Base-by-base conservation (phyloP, 2,113 vertebrate genomes). In the Plestiodon gilberti region DNA sequence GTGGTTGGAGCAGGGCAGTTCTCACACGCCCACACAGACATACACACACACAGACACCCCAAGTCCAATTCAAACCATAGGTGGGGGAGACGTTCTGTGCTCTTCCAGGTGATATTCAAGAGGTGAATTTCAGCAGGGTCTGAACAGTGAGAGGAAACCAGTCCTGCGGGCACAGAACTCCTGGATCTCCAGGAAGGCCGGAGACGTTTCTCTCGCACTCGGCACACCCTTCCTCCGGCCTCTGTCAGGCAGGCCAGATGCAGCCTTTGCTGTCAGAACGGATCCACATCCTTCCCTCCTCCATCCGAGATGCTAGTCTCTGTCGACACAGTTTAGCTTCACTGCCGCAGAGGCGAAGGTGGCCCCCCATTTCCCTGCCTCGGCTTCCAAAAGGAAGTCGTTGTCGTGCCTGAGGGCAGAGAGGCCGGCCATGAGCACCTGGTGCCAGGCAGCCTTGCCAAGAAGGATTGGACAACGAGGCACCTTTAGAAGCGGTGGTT, bases 1-100 rank as follows among this genome's bases (percentile, higher is more conserved):
- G 18, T 65, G 0, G 13, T 28, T 71, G n/a, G 1, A 6, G 1
- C 20, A 6, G 17, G 0, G 1, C 0, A 0, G 35, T 10, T 13
- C 4, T 15, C 10, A 5, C n/a, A n/a, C n/a, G n/a, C n/a, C n/a
- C n/a, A n/a, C n/a, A n/a, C n/a, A n/a, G n/a, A n/a, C n/a, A n/a
- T n/a, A n/a, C n/a, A n/a, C n/a, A n/a, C n/a, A n/a, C n/a, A n/a
- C n/a, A n/a, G n/a, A n/a, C n/a, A n/a, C n/a, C n/a, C n/a, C n/a
- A n/a, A n/a, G n/a, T n/a, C n/a, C n/a, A n/a, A n/a, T n/a, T n/a
- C n/a, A n/a, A n/a, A n/a, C n/a, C n/a, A n/a, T n/a, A n/a, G n/a
- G n/a, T n/a, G n/a, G n/a, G n/a, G n/a, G n/a, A n/a, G n/a, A n/a
- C n/a, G n/a, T n/a, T n/a, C n/a, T n/a, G n/a, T n/a, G n/a, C n/a